Evolutionary conservation across 2,113 vertebrate species (phyloP), one percentile per base, ranked within the genome.

Genomic region (Sporophila hypoxantha): DNA sequence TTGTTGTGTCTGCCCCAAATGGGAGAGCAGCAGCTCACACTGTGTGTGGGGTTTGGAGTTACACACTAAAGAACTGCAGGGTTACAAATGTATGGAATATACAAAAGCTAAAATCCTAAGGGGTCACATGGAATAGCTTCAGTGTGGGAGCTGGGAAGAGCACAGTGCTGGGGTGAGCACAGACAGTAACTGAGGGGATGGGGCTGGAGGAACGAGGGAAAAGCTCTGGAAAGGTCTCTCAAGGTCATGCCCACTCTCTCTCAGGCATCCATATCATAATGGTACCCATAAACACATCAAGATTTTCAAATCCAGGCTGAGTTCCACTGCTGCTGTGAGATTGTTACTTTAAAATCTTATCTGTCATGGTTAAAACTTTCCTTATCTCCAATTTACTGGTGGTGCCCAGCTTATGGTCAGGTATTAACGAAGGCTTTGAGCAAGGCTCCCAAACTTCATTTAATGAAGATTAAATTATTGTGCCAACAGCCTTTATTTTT

Each of bases 141-240:
- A n/a, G n/a, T 15, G 47, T 52, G 82, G 46, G n/a, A 69, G 37
- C 0, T 59, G 32, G 26, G 64, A 47, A 14, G 64, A 32, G 16
- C 14, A 12, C 7, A 27, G 1, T 17, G n/a, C 44, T 78, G 5
- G 17, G 52, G 26, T 2, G 10, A 50, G 5, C 16, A 6, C 19
- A 34, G 62, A 7, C 20, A 18, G 50, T 1, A 3, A 12, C 39
- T 29, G 69, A 19, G 2, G 3, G 0, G 2, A 7, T n/a, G 34
- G 17, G 71, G 16, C 19, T 71, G 44, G 23, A 73, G 17, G 9
- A 74, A 65, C 0, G 2, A n/a, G n/a, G 22, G 2, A 42, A 56
- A 65, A 37, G 20, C 34, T 41, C 62, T 86, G 61, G 32, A n/a
- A 76, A 57, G 15, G 23, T 34, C 42, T 66, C 34, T 22, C 30